These are phyloP conservation scores for Ornithorhynchus anatinus DNA, from an alignment of 2,113 vertebrate species.

Conservation along the genomic window DNA sequence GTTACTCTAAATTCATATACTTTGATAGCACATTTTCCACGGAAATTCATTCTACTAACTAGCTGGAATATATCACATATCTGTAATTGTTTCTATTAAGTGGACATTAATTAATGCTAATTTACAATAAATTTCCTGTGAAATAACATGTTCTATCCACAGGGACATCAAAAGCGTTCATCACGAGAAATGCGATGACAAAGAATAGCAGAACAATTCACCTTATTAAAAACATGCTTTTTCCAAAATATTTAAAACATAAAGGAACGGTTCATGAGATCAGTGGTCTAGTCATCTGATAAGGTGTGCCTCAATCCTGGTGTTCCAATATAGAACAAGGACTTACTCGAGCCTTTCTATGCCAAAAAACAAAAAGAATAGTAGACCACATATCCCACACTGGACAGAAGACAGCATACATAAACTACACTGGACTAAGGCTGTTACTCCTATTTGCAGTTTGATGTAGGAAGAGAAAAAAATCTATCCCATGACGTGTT, in stretches of 20 bases:
- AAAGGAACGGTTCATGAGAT: neutral
- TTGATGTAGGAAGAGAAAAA: too few relatives aligned
- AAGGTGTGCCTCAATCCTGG: slow-evolving; percentile 1
- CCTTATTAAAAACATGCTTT: slow-evolving; percentile 41
- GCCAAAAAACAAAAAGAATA: neutral
- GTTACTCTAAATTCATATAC: slow-evolving; percentile 38
- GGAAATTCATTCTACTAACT: slow-evolving; percentile 40
- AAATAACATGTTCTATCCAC: slow-evolving; percentile 54
- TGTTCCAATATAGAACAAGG: neutral
- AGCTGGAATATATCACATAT: slow-evolving; percentile 44
- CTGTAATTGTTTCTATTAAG: slow-evolving; percentile 50
- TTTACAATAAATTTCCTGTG: slow-evolving; percentile 58
- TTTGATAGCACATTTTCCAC: slow-evolving; percentile 51
- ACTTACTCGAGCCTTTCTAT: neutral
- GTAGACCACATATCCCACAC: too few relatives aligned
- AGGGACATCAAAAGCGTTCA: slow-evolving; percentile 47
- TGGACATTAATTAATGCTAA: slow-evolving; percentile 64
- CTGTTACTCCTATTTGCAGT: neutral
- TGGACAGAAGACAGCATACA: too few relatives aligned
- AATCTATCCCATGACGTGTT: slow-evolving; percentile 37
- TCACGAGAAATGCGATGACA: slow-evolving; percentile 31
- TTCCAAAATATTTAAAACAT: slow-evolving; percentile 25
- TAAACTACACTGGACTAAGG: slow-evolving; percentile 8
- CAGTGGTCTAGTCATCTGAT: neutral
- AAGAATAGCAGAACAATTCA: slow-evolving; percentile 41